Conservation (phyloP, 1,140 invertebrate genomes). For the Stegodyphus dumicola region DNA sequence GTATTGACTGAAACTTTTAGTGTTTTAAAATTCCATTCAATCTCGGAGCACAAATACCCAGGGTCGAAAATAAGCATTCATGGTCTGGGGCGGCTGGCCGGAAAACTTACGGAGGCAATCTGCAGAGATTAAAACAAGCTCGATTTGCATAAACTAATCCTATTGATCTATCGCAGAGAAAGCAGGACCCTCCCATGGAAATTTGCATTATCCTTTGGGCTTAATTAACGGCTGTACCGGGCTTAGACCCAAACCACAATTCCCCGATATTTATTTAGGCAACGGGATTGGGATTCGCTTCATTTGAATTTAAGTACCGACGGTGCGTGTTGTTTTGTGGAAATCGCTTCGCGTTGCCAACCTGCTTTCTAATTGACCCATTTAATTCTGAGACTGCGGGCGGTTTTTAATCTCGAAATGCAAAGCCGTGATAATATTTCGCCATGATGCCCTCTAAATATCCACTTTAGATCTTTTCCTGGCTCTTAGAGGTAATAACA, state of each 20-base stretch:
- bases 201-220: constrained; percentile 2
- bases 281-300: not conserved
- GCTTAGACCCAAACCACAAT: not conserved
- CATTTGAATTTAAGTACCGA: constrained; percentile 20
- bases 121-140: constrained; percentile 33
- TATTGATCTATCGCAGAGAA: constrained; percentile 24
- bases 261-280: not conserved
- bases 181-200: not conserved
- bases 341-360: not conserved
- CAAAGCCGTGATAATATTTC: too few relatives aligned
- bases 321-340: constrained; percentile 1
- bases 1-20: too few relatives aligned
- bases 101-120: constrained; percentile 1
- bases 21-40: too few relatives aligned
- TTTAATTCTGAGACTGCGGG: not conserved
- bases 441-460: too few relatives aligned
- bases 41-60: too few relatives aligned
- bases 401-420: not conserved
- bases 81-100: not conserved
- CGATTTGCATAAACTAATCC: constrained; percentile 51
- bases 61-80: not conserved
- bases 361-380: constrained; percentile 14
- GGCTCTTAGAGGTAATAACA: too few relatives aligned
- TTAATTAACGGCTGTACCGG: not conserved
- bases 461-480: too few relatives aligned